phyloP scores from a whole-genome alignment of 2,113 vertebrate genomes.

The Hassar affinis region DNA sequence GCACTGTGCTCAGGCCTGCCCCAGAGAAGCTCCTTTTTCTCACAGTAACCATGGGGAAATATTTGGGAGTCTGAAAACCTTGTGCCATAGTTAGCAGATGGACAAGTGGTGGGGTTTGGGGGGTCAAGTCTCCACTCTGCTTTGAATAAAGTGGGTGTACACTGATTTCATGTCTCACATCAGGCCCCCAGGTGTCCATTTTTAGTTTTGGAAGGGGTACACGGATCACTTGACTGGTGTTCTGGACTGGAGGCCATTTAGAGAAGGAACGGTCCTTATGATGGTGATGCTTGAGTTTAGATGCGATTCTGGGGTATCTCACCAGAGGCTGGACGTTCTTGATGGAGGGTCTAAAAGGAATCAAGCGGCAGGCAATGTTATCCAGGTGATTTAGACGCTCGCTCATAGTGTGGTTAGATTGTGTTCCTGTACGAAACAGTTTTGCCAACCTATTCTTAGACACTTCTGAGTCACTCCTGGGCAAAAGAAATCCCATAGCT shows the following conservation, averaged over 20 bases:
- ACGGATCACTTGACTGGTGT: neutral
- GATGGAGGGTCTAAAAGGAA: neutral
- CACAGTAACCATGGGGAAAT: neutral
- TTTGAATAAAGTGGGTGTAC: conserved; percentile 7
- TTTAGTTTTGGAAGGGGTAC: conserved; percentile 17
- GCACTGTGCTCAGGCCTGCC: conserved; percentile 45
- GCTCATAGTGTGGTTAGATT: conserved; percentile 6
- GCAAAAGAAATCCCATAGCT: conserved; percentile 16
- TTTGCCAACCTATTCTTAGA: conserved; percentile 28
- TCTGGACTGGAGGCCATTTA: conserved; percentile 10
- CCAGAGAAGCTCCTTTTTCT: conserved; percentile 40
- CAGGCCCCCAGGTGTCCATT: conserved; percentile 25
- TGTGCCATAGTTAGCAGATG: conserved; percentile 28
- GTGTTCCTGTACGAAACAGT: conserved; percentile 1
- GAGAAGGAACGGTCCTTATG: conserved; percentile 21
- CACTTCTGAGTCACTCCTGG: neutral
- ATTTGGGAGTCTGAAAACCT: conserved; percentile 19
- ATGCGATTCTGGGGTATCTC: conserved; percentile 7
- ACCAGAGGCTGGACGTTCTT: neutral
- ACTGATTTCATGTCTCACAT: conserved; percentile 20
- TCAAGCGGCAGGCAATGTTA: conserved; percentile 45
- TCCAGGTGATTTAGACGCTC: conserved; percentile 48
- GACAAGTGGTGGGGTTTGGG: neutral
- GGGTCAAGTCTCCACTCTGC: neutral
- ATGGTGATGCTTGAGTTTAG: conserved; percentile 41